Conservation (phyloP, 1,140 invertebrate species). For the Tribolium madens region DNA sequence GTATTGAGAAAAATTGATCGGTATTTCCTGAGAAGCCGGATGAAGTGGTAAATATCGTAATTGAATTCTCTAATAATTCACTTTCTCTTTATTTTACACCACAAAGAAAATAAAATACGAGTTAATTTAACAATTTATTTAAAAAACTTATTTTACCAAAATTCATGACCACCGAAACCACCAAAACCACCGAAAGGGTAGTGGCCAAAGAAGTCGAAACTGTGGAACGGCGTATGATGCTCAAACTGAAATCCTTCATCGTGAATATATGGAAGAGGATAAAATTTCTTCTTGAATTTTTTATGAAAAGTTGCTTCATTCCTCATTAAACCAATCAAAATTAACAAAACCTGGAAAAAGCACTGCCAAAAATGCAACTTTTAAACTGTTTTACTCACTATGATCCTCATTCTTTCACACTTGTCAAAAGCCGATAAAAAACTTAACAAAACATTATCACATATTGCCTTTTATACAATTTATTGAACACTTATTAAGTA, state of each 20-base stretch:
- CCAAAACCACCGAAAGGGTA: neutral
- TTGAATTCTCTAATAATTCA: constrained; percentile 5
- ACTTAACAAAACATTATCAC: neutral
- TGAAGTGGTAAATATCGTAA: constrained; percentile 32
- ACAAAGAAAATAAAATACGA: constrained; percentile 2
- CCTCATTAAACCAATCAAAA: neutral
- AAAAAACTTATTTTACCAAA: constrained; percentile 20
- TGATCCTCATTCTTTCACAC: constrained; percentile 6
- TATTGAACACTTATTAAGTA: constrained; percentile 16
- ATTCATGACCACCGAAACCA: constrained; percentile 9
- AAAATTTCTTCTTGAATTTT: constrained; percentile 20
- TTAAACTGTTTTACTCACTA: neutral
- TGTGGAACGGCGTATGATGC: neutral
- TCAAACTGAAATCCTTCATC: neutral
- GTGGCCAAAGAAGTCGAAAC: neutral
- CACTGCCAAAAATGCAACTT: neutral
- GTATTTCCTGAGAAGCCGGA: constrained; percentile 14
- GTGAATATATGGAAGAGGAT: neutral
- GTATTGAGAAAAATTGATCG: constrained; percentile 2
- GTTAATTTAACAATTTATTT: constrained; percentile 23
- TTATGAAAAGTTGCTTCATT: neutral
- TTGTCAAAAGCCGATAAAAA: neutral
- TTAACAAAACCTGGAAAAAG: neutral
- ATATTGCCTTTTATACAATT: constrained; percentile 22
- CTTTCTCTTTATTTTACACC: constrained; percentile 18